phyloP scores from a whole-genome alignment of 2,113 vertebrate species.

The Hystrix brachyura region DNA sequence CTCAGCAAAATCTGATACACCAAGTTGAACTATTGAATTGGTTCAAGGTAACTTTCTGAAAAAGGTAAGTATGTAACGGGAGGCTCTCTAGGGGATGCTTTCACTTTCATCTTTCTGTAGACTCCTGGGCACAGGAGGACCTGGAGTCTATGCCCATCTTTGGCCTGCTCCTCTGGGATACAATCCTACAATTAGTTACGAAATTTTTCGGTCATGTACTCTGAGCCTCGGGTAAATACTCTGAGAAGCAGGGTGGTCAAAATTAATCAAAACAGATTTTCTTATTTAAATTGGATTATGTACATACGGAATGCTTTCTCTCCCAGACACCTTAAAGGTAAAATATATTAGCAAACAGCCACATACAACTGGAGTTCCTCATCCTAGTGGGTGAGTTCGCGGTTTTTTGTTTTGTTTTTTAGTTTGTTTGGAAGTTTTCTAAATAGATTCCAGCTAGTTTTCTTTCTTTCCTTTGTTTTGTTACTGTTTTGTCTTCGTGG shows the following conservation, averaged over 20 bases:
- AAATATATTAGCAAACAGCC: neutral
- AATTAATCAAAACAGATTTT: conserved; percentile 35
- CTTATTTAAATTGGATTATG: neutral
- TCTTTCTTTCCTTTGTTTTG: neutral
- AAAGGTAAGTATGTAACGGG: neutral
- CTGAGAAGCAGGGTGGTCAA: neutral
- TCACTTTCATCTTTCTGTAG: neutral
- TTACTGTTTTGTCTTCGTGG: neutral
- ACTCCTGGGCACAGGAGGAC: neutral
- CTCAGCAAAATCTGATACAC: neutral
- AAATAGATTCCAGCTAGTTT: neutral
- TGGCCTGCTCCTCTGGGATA: neutral
- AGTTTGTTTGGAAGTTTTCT: neutral
- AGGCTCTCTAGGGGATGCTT: neutral
- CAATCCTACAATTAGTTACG: neutral
- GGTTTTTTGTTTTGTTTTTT: neutral
- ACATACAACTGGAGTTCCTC: neutral
- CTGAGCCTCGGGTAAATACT: conserved; percentile 42
- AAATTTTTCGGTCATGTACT: neutral
- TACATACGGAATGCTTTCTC: neutral
- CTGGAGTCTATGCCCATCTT: neutral
- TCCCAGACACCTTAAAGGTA: neutral
- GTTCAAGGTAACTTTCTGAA: conserved; percentile 37
- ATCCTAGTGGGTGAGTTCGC: accelerated
- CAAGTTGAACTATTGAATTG: neutral